Evolutionary conservation across 2,113 vertebrate species (phyloP).

Genomic region (Pao palembangensis): DNA sequence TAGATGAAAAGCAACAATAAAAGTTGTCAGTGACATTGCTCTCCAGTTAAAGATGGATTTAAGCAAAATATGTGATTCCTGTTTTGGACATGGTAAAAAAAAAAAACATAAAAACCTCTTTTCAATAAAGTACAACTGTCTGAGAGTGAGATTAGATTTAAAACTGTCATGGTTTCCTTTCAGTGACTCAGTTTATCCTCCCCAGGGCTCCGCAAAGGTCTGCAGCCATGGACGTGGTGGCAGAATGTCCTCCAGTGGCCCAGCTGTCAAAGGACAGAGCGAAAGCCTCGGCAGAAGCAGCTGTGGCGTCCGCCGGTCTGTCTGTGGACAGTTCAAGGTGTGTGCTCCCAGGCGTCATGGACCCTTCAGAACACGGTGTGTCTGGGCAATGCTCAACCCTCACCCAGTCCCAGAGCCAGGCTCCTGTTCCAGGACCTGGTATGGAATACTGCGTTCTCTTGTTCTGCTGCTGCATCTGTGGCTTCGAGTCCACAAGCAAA

Average conservation of each 20-base stretch:
- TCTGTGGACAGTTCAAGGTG: conserved; percentile 2
- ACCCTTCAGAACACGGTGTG: conserved; percentile 25
- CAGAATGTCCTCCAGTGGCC: conserved; percentile 28
- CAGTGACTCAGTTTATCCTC: background rate
- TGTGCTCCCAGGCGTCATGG: conserved; percentile 6
- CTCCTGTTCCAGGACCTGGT: conserved; percentile 14
- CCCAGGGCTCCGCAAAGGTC: conserved; percentile 57
- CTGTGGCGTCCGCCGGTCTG: background rate
- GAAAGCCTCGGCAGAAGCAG: conserved; percentile 42
- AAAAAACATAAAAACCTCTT: too few species aligned
- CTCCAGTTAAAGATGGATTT: too few species aligned
- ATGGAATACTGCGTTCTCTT: conserved; percentile 91
- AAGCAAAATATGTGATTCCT: too few species aligned
- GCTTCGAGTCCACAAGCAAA: conserved; percentile 95
- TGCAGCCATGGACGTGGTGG: conserved; percentile 27
- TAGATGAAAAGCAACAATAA: too few species aligned
- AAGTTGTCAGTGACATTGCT: too few species aligned
- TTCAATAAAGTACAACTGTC: too few species aligned
- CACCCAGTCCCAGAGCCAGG: conserved; percentile 50
- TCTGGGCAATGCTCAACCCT: background rate
- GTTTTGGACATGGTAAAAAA: too few species aligned
- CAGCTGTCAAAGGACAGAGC: conserved; percentile 66
- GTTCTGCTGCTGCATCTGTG: conserved; percentile 98
- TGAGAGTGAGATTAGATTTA: too few species aligned
- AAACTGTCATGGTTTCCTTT: too few species aligned